Conservation (phyloP, 2,797 vertebrate genomes). For the Paratrypauchen microcephalus region DNA sequence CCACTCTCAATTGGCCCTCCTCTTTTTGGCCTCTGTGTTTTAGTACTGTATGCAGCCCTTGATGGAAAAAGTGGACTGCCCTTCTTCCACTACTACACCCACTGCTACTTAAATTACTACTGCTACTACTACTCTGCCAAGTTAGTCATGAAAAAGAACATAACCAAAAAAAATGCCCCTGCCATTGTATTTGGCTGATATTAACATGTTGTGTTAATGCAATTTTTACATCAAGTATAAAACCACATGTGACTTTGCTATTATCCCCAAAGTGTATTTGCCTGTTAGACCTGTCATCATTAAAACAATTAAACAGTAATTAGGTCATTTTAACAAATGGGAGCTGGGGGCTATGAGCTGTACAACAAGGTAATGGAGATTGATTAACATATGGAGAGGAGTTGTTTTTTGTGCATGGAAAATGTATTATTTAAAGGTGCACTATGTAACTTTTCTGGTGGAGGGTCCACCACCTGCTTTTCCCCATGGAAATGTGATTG, state of each 20-base stretch:
- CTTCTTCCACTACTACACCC: not conserved
- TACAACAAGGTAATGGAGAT: not conserved
- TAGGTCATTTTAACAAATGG: not conserved
- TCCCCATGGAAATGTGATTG: too few relatives aligned
- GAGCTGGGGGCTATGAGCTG: not conserved
- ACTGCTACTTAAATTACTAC: not conserved
- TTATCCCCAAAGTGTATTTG: not conserved
- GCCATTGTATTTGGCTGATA: not conserved
- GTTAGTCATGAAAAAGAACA: not conserved
- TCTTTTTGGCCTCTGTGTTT: too few relatives aligned
- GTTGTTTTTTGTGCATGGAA: not conserved
- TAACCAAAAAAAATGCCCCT: not conserved
- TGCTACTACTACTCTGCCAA: not conserved
- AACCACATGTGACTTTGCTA: not conserved
- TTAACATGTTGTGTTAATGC: not conserved
- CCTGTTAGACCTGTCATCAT: slow-evolving; percentile 5
- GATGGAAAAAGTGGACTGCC: too few relatives aligned
- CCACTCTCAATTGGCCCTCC: too few relatives aligned
- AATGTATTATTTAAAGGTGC: too few relatives aligned
- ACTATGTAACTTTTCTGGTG: too few relatives aligned
- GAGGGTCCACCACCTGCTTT: too few relatives aligned
- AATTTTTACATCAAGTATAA: not conserved
- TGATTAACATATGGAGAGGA: not conserved
- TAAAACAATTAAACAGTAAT: not conserved
- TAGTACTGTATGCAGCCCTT: too few relatives aligned